Base-by-base conservation (phyloP, 2,888 invertebrate species). In the Ochropleura leucogaster region DNA sequence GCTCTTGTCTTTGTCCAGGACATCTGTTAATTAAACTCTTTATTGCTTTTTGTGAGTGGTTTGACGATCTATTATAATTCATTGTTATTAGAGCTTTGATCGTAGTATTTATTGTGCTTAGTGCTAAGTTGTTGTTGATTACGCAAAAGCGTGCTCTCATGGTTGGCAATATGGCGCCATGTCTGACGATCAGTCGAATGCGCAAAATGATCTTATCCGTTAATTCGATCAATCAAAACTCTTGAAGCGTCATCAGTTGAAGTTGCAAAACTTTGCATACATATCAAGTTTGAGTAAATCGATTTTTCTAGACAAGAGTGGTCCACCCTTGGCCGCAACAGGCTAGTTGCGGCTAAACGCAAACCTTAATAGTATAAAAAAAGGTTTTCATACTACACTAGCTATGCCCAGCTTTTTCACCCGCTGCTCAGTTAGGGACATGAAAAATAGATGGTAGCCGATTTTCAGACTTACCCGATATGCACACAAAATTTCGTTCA, bases 1-100 rank as follows among this genome's bases (percentile, higher is more conserved):
- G 85, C 89, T 87, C 88, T 89, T 89, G 90, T 89, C 89, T 91
- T 92, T 89, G 90, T 90, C 79, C 85, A 83, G 83, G 76, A 77
- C 84, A 80, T 80, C 71, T 83, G 82, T 86, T 89, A 88, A 90
- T 90, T 87, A 84, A 87, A 85, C 80, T 79, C 79, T 85, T 87
- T 85, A 86, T 87, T 85, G 80, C 81, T 74, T 76, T 82, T 85
- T 69, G 82, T 59, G 51, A 71, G 67, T 57, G 85, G 71, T 76
- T 72, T 75, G 85, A 80, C 66, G 65, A 81, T 84, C 82, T 85
- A 77, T 81, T 77, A 74, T 80, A 72, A 59, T 74, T 81, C 62
- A 76, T 80, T 84, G 77, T 81, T 66, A 83, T 80, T 76, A 70
- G 72, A 64, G 69, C 30, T 65, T 68, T 63, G 30, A 75, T 69